A percentile compares a stretch with the other conserved stretches of the same genome.
phyloP scores from a whole-genome alignment of 2,888 invertebrate species.

The Cerceris rybyensis region DNA sequence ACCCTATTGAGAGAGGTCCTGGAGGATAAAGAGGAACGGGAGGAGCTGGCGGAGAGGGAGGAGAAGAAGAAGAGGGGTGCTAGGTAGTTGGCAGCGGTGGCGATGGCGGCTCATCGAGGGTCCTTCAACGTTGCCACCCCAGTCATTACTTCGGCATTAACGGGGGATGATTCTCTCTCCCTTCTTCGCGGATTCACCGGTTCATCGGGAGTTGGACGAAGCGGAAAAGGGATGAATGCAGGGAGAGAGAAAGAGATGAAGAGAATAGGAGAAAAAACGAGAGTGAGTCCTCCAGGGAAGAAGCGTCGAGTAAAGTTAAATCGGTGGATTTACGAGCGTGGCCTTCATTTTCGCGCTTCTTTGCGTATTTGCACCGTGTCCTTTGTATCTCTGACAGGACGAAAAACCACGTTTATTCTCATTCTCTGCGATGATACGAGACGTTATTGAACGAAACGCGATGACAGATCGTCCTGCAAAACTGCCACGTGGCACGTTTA shows the following conservation, averaged over 20 bases:
- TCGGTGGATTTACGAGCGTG: constrained; percentile 61
- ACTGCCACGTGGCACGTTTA: no score
- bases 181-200: constrained; percentile 64
- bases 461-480: no score
- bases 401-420: neutral
- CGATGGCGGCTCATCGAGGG: constrained; percentile 71
- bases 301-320: constrained; percentile 59
- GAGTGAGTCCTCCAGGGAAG: constrained; percentile 29
- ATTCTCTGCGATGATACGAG: neutral
- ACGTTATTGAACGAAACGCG: no score
- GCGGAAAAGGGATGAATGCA: neutral
- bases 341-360: constrained; percentile 16
- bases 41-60: constrained; percentile 7
- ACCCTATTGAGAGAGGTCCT: constrained; percentile 37
- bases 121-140: constrained; percentile 78
- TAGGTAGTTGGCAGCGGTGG: constrained; percentile 30
- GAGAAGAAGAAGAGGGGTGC: constrained; percentile 17
- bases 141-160: constrained; percentile 80
- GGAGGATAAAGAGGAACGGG: neutral
- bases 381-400: neutral
- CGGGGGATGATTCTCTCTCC: constrained; percentile 75
- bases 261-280: constrained; percentile 10
- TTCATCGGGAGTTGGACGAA: constrained; percentile 57
- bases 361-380: constrained; percentile 6
- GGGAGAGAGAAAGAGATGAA: neutral